A percentile compares a stretch with the other conserved stretches of the same genome.
These are phyloP conservation scores for Scaptomyza polygonia DNA, from an alignment of 2,888 invertebrate species.

Conservation along the genomic window DNA sequence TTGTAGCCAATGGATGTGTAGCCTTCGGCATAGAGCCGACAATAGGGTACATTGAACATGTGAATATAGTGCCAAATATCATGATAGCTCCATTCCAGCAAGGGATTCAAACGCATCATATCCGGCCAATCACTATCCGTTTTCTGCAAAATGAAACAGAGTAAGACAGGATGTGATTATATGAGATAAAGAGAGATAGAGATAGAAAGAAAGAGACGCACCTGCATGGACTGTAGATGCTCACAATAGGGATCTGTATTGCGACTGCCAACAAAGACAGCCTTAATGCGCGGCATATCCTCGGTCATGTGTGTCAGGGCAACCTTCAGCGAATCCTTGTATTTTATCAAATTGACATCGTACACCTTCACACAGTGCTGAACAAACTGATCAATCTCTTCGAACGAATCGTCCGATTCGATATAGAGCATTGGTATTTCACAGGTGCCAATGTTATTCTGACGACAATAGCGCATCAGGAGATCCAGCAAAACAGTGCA, in stretches of 20 bases:
- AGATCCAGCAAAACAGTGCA: constrained; percentile 96
- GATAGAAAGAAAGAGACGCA: constrained; percentile 72
- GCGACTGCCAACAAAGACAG: constrained; percentile 96
- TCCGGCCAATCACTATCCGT: constrained; percentile 97
- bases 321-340: constrained; percentile 89
- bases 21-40: constrained; percentile 94
- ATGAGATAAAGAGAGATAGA: neutral
- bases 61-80: constrained; percentile 96
- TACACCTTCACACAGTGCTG: constrained; percentile 89
- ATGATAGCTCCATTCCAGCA: constrained; percentile 95
- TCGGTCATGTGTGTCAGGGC: constrained; percentile 88
- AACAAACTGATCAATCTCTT: constrained; percentile 94
- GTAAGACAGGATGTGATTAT: neutral
- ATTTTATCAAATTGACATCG: constrained; percentile 88
- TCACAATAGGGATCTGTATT: constrained; percentile 93
- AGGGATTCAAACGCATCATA: constrained; percentile 93
- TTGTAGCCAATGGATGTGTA: constrained; percentile 95
- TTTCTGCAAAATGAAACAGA: constrained; percentile 84
- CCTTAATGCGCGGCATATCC: constrained; percentile 88
- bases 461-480: constrained; percentile 80
- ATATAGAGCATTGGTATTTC: constrained; percentile 91
- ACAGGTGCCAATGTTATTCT: constrained; percentile 83
- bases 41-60: constrained; percentile 93
- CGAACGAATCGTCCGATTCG: constrained; percentile 91
- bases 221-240: constrained; percentile 89